Evolutionary conservation across 2,888 invertebrate species (phyloP).

Genomic region (Archips xylosteana): DNA sequence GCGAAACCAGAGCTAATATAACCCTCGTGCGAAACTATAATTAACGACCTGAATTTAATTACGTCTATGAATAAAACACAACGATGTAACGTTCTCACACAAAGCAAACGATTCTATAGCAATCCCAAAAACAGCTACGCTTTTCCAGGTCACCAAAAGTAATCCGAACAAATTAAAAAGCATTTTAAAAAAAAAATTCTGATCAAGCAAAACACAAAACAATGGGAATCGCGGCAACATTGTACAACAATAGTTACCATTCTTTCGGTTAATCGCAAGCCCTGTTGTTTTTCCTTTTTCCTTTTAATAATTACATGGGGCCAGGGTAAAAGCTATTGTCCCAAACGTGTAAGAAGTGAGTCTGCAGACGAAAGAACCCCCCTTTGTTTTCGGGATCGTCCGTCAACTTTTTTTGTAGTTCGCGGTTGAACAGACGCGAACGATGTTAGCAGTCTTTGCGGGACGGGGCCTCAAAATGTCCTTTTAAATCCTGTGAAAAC

Average conservation of each 20-base stretch:
- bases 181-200: constrained; percentile 26
- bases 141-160: neutral
- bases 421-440: constrained; percentile 54
- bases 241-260: constrained; percentile 45
- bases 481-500: constrained; percentile 25
- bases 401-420: constrained; percentile 50
- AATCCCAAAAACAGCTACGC: neutral
- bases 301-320: constrained; percentile 63
- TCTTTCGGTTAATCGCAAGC: constrained; percentile 51
- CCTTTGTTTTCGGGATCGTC: constrained; percentile 65
- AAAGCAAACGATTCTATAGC: neutral
- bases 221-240: constrained; percentile 31
- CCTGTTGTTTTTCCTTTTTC: constrained; percentile 60
- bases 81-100: neutral
- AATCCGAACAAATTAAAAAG: constrained; percentile 25
- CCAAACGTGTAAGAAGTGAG: constrained; percentile 63
- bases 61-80: neutral
- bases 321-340: constrained; percentile 68
- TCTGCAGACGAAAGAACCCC: constrained; percentile 61
- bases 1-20: neutral
- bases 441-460: constrained; percentile 53
- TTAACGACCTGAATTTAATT: neutral
- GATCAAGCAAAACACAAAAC: constrained; percentile 33
- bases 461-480: constrained; percentile 18
- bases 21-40: neutral